These are phyloP conservation scores for Hiodon tergisus DNA, from an alignment of 2,113 vertebrate genomes.

Conservation along the genomic window DNA sequence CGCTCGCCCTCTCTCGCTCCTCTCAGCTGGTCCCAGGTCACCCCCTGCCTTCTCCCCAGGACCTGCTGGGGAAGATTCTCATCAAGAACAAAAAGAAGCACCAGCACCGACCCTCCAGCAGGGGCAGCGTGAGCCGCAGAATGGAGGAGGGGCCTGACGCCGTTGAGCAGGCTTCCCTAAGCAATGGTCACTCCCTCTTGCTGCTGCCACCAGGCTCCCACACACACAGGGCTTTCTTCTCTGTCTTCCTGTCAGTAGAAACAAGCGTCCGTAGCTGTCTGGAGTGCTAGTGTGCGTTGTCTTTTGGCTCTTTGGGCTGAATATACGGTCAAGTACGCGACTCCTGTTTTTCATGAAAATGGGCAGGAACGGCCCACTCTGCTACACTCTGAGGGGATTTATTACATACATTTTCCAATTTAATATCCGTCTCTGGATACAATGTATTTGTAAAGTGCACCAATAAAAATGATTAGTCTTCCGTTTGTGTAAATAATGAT, in stretches of 20 bases:
- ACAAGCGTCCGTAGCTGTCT: too few relatives aligned
- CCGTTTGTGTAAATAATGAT: not conserved
- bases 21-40: conserved; percentile 66
- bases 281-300: too few relatives aligned
- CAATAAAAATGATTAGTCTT: not conserved
- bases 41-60: conserved; percentile 74
- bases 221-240: not conserved
- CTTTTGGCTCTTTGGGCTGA: too few relatives aligned
- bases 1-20: not conserved
- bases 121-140: conserved; percentile 64
- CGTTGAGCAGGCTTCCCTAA: conserved; percentile 56
- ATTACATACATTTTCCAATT: too few relatives aligned
- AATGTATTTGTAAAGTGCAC: too few relatives aligned
- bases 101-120: conserved; percentile 51
- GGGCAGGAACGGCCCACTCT: not conserved
- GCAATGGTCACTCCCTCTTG: conserved; percentile 50
- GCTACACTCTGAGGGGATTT: not conserved
- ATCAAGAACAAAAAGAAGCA: conserved; percentile 88
- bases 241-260: not conserved
- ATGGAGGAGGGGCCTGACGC: conserved; percentile 54
- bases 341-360: too few relatives aligned
- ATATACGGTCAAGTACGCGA: too few relatives aligned
- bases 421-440: too few relatives aligned
- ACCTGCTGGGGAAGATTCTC: conserved; percentile 81
- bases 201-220: not conserved